Evolutionary conservation across 2,888 invertebrate species (phyloP).

Genomic region (Pecten maximus): DNA sequence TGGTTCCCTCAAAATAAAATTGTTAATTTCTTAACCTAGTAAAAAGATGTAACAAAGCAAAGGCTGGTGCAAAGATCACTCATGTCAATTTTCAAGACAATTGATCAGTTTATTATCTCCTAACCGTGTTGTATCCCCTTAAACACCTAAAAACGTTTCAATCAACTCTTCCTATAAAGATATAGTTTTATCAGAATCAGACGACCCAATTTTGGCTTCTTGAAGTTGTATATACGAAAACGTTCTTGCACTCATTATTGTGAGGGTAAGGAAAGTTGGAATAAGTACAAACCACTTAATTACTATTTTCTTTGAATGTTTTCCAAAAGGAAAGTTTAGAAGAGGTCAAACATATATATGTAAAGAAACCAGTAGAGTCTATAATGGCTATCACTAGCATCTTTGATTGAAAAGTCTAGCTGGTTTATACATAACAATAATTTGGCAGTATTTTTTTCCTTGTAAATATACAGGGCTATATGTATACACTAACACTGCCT

Average conservation of each 20-base stretch:
- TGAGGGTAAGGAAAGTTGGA: background rate
- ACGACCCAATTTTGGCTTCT: background rate
- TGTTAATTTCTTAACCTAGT: too few relatives aligned
- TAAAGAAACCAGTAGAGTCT: background rate
- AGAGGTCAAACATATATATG: background rate
- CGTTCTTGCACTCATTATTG: background rate
- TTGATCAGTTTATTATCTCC: too few relatives aligned
- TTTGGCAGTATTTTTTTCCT: background rate
- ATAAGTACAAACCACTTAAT: background rate
- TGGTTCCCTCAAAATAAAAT: too few relatives aligned
- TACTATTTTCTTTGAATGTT: constrained; percentile 20
- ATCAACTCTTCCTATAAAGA: too few relatives aligned
- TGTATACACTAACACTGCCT: background rate
- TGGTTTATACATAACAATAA: background rate
- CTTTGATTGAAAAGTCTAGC: background rate
- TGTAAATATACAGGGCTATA: background rate
- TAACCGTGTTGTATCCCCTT: too few relatives aligned
- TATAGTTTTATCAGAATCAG: background rate
- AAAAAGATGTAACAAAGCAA: too few relatives aligned
- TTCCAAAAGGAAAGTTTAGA: constrained; percentile 19
- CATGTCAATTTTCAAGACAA: too few relatives aligned
- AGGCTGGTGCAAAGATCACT: too few relatives aligned
- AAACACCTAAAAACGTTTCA: too few relatives aligned
- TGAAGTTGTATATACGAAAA: background rate
- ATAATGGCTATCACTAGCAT: background rate